These are phyloP conservation scores for Tragelaphus oryx DNA, from an alignment of 2,797 vertebrate species.

Conservation along the genomic window DNA sequence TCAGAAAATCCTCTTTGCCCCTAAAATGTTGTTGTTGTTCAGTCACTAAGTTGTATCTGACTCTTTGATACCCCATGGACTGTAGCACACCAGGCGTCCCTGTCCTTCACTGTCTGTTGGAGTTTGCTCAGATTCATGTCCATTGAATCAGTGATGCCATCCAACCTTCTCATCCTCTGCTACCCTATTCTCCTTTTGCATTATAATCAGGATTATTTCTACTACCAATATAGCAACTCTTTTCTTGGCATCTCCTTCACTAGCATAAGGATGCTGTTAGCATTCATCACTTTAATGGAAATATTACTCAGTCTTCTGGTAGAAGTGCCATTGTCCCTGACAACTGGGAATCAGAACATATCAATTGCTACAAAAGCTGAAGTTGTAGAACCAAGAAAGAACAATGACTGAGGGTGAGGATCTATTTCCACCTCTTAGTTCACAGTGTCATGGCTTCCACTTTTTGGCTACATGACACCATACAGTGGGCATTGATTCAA, in stretches of 20 bases:
- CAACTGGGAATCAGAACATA: neutral
- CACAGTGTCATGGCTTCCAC: neutral
- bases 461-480: neutral
- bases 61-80: neutral
- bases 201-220: neutral
- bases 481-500: neutral
- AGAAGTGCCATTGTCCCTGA: neutral
- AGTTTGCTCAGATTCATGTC: neutral
- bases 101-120: neutral
- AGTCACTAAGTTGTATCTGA: neutral
- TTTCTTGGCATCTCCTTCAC: neutral
- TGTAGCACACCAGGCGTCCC: neutral
- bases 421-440: neutral
- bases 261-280: neutral
- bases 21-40: neutral
- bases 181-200: neutral
- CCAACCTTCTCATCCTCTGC: neutral
- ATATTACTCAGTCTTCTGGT: neutral
- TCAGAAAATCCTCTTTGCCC: neutral
- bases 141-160: neutral
- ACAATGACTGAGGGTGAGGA: fast-evolving
- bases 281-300: neutral
- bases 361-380: neutral
- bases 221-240: neutral
- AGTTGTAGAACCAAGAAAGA: neutral